Base-by-base conservation (phyloP, 2,113 vertebrate genomes). In the Corynorhinus townsendii region DNA sequence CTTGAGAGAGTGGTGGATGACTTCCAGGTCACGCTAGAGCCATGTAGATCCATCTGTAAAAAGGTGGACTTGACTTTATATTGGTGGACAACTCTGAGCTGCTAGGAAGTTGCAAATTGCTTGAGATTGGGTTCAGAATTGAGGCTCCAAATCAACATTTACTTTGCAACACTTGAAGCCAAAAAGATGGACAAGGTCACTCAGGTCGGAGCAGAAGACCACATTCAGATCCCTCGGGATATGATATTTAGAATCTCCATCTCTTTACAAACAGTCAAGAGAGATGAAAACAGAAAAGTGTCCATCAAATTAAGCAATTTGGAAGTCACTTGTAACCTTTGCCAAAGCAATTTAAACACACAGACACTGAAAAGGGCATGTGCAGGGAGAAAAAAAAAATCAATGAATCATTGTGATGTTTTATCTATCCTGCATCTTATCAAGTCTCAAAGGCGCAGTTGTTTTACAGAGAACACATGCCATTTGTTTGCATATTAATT, bases 281-380 rank as follows among this genome's bases (percentile, higher is more conserved):
- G 43, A 86, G 35, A 92, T 69, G 43, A 95, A 62, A 77, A 92
- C 28, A 82, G 82, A 95, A 90, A 94, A 90, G 22, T 75, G 86
- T 83, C 89, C 62, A 86, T 96, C 89, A 91, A 69, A 82, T 92
- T 81, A 86, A 83, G 35, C 89, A 88, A 22, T 92, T 88, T 95
- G 84, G 54, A 86, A 91, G 35, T 91, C 88, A 93, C 71, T 89
- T 2, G 47, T 95, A 97, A 96, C 93, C 77, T 97, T 97, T 96
- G 86, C 89, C 15, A 83, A 81, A 91, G 68, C 28, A 64, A 40
- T 95, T 90, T 73, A 92, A 92, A 81, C 12, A 95, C 40, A 80
- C 28, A 64, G 45, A 56, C 59, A 49, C 33, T 64, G 86, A 82
- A 96, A 96, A 97, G 91, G 86, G 73, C 91, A 93, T 19, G 5